Base-by-base conservation (phyloP, 2,113 vertebrate genomes). In the Larimichthys polyactis region DNA sequence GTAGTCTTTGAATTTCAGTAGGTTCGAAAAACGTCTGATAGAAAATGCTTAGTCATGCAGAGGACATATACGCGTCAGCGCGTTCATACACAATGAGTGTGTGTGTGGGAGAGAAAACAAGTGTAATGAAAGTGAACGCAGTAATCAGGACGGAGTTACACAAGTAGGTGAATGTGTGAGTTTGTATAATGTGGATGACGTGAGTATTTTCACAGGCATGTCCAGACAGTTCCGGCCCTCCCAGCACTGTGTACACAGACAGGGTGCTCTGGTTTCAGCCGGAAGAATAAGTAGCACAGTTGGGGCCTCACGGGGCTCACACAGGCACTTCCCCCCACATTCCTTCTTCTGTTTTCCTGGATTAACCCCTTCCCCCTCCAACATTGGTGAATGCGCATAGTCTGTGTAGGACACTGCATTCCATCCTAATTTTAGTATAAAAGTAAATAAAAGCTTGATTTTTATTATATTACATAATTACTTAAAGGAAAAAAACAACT, bases 311-410 rank as follows among this genome's bases (percentile, higher is more conserved):
- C 4, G 64, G 77, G 78, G 64, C 78, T 55, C 73, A 58, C 73
- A n/a, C 64, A 43, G 74, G 65, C 88, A 68, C 83, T 55, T 66
- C 89, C 89, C 77, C 79, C 82, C 74, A 70, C 90, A 92, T 90
- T 91, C 92, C 82, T 87, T 57, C 64, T 55, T 81, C 85, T 87
- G 51, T 90, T 87, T 85, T 80, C 83, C 84, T 59, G 60, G 65
- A 15, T 65, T 63, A 62, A 54, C 40, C 65, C 80, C 83, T 79
- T 66, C 68, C 83, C 87, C 84, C 85, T 15, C 22, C 20, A 8
- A 24, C 49, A n/a, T 51, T 2, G 67, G 69, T 62, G 73, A 79
- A 78, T 77, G 78, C 27, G 17, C 27, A 22, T 1, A 9, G 36
- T 65, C 63, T 57, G 40, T 6, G 36, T 2, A 7, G 24, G 27